These are phyloP conservation scores for Tachina grossa DNA, from an alignment of 2,888 invertebrate species.

Conservation along the genomic window DNA sequence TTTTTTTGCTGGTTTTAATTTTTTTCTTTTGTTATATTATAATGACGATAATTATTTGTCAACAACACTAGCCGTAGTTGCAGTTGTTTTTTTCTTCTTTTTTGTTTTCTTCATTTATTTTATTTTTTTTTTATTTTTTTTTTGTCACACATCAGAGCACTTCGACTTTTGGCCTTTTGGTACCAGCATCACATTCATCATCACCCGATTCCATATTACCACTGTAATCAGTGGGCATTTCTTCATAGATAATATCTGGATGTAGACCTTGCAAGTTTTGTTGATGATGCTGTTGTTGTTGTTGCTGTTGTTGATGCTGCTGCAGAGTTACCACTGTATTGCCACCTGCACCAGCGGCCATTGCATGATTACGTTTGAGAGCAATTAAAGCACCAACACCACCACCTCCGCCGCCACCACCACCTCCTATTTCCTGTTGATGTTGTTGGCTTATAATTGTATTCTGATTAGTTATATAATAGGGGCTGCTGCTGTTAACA, in stretches of 20 bases:
- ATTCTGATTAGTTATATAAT: constrained; percentile 80
- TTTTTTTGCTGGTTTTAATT: constrained; percentile 63
- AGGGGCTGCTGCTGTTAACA: constrained; percentile 77
- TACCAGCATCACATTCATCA: constrained; percentile 79
- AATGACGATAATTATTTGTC: constrained; percentile 74
- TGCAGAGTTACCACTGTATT: constrained; percentile 66
- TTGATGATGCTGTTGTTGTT: constrained; percentile 75
- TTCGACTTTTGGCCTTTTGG: constrained; percentile 82
- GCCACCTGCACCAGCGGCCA: constrained; percentile 76
- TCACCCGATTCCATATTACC: constrained; percentile 80
- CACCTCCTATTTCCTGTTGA: constrained; percentile 65
- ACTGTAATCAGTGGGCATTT: constrained; percentile 81
- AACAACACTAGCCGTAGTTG: constrained; percentile 72
- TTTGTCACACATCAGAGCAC: constrained; percentile 79
- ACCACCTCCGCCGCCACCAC: constrained; percentile 70
- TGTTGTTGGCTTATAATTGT: constrained; percentile 72
- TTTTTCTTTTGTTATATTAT: constrained; percentile 69
- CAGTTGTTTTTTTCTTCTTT: constrained; percentile 37
- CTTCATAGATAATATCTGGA: constrained; percentile 80
- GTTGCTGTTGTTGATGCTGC: constrained; percentile 76
- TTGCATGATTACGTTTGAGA: constrained; percentile 80
- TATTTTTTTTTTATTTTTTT: constrained; percentile 19
- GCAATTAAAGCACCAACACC: constrained; percentile 80
- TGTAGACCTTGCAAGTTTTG: constrained; percentile 75
- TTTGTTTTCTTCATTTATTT: constrained; percentile 18